Evolutionary conservation across 64 coral and sea anemone genomes (phyloP), one percentile per base, ranked within the genome.

Genomic region (Porites lutea): DNA sequence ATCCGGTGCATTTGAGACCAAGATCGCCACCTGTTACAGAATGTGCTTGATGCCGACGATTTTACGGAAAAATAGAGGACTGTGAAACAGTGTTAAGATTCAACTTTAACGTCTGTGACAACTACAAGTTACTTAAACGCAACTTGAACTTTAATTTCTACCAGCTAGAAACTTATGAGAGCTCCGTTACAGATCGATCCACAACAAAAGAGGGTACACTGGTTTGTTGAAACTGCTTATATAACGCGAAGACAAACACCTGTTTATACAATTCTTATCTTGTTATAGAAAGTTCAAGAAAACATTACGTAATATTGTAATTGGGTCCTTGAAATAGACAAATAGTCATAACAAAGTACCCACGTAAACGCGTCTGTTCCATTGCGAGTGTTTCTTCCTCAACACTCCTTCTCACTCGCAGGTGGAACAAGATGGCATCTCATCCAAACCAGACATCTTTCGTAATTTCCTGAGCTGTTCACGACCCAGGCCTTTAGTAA

Each of bases 401-500:
- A 63, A 63, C 60, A 63, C 11, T 63, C 18, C 60, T 7, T 63
- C 60, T 63, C 60, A 63, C 60, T 63, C 60, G 60, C 18, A 63
- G 60, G 60, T 63, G 60, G 60, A 63, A 63, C 18, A 63, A 63
- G 60, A 63, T 7, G 60, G 60, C 60, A 63, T 63, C 60, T 63
- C 11, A 63, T 63, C 60, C 60, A 63, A 13, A 5, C 60, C 60
- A 63, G 60, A 63, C 60, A 63, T 63, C 60, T 63, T 11, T 63
- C 60, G 60, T 63, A 63, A 63, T 63, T 63, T 92, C 9, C 15
- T 18, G 54, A 84, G 84, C 68, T 92, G 79, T 21, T 48, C 66
- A 16, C 59, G 21, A 47, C 49, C 67, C 27, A 91, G 63, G 9
- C 77, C 77, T 79, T 74, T 92, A 50, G 67, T 84, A 11, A 92